Evolutionary conservation across 2,888 invertebrate species (phyloP), one percentile per base, ranked within the genome.

Genomic region (Drosophila paranaensis): DNA sequence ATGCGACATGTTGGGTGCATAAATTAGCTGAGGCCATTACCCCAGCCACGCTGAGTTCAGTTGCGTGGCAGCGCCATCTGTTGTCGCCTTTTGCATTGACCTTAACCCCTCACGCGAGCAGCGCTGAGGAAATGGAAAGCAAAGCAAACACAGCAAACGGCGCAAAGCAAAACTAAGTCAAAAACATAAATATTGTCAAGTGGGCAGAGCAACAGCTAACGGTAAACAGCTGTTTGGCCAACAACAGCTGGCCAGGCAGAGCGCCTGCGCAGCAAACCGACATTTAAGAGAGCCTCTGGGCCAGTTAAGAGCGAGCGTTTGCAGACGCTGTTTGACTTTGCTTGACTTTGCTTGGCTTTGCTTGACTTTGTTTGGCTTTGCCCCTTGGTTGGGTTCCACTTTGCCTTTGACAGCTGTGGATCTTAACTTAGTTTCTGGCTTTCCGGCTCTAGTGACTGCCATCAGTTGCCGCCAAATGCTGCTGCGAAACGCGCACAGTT

Each of bases 1-100:
- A 77, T 77, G 67, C 64, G 79, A 62, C 79, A 48, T 71, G 74
- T 77, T 71, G 57, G 58, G 64, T 54, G 70, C 72, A 82, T 84
- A 84, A 80, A 87, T 84, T 82, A 79, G 78, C 60, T 69, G 37
- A 60, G 70, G 76, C 76, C 74, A 82, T 82, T 82, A 82, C 88
- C 80, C 77, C 67, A 71, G 66, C 87, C 74, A 65, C 70, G 60
- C 20, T 14, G 40, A 33, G 37, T 8, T 33, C 25, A 13, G 45
- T 6, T 11, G 33, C 53, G 37, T 25, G 55, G 43, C 16, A 69
- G 72, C 84, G 88, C 84, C 84, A 87, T 88, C 88, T 84, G 72
- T 82, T 82, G 84, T 71, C 75, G 53, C 54, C 53, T 60, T 54
- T 54, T 53, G 57, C 55, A 51, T 63, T 86, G 81, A 85, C 89